These are phyloP conservation scores for Sphaeramia orbicularis DNA, from an alignment of 2,797 vertebrate genomes.

Conservation along the genomic window DNA sequence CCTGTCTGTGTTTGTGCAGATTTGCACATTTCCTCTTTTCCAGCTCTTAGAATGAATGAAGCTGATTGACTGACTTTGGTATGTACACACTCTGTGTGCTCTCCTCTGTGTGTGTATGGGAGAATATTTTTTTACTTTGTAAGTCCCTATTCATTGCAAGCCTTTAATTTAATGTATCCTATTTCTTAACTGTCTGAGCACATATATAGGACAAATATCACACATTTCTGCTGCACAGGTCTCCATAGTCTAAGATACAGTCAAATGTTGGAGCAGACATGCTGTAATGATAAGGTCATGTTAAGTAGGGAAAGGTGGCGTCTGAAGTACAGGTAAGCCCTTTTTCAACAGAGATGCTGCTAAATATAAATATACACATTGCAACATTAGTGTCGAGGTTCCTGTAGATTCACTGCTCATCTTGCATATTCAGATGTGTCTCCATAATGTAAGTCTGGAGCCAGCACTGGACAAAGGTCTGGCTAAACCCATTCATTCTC, in stretches of 20 bases:
- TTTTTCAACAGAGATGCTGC: too few relatives aligned
- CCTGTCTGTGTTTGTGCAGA: slow-evolving; percentile 44
- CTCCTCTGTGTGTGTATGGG: slow-evolving; percentile 1
- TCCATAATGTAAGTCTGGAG: too few relatives aligned
- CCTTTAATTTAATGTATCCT: slow-evolving; percentile 30
- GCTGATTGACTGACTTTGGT: slow-evolving; percentile 25
- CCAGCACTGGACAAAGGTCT: too few relatives aligned
- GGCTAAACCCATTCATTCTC: too few relatives aligned
- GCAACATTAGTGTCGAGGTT: too few relatives aligned
- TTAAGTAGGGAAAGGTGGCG: slow-evolving; percentile 30
- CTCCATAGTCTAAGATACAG: neutral
- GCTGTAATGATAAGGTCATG: slow-evolving; percentile 47
- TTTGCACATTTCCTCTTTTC: slow-evolving; percentile 45
- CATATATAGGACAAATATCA: slow-evolving; percentile 33
- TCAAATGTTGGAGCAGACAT: slow-evolving; percentile 28
- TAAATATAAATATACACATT: too few relatives aligned
- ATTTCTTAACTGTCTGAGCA: slow-evolving; percentile 42
- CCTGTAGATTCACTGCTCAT: too few relatives aligned
- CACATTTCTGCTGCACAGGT: slow-evolving; percentile 2
- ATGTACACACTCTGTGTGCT: neutral
- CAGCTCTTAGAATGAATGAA: slow-evolving; percentile 34
- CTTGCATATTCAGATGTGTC: too few relatives aligned
- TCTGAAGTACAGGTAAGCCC: neutral
- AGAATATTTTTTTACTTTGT: neutral
- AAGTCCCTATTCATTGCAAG: slow-evolving; percentile 3